Conservation (phyloP, 2,888 invertebrate species). For the Lasioglossum figueresi region DNA sequence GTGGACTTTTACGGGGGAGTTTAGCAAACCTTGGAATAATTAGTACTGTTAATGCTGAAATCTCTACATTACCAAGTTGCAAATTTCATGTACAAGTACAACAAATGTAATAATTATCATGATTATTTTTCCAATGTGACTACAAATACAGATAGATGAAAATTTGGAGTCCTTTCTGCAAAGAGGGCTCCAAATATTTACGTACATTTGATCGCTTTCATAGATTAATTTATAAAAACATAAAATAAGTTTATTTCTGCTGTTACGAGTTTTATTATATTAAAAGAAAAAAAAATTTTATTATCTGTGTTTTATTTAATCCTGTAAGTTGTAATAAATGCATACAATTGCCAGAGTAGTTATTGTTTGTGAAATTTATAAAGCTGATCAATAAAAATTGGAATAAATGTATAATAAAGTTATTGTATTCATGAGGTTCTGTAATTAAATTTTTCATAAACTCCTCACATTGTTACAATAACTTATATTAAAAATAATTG, state of each 20-base stretch:
- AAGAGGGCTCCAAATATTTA: not conserved
- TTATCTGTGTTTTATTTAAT: not conserved
- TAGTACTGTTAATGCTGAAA: slow-evolving; percentile 97
- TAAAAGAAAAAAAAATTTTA: not conserved
- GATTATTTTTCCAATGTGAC: not conserved
- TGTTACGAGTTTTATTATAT: not conserved
- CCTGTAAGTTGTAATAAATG: not conserved
- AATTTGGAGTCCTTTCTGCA: not conserved
- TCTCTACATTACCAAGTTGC: slow-evolving; percentile 95
- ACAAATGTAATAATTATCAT: slow-evolving; percentile 81
- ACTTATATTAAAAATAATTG: not conserved
- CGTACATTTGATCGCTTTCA: not conserved
- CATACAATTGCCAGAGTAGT: not conserved
- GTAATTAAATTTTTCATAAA: slow-evolving; percentile 10
- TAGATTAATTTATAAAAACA: not conserved
- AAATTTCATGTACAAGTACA: slow-evolving; percentile 96
- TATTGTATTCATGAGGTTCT: not conserved
- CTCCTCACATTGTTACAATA: not conserved
- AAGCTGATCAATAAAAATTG: not conserved
- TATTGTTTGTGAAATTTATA: not conserved
- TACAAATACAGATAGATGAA: not conserved
- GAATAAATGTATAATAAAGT: slow-evolving; percentile 2
- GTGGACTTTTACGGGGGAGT: slow-evolving; percentile 97
- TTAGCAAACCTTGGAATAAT: slow-evolving; percentile 97
- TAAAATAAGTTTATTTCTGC: not conserved